Percentiles rank a stretch among this genome's conserved stretches.
Conservation (phyloP, 2,888 invertebrate genomes). For the Xanthia togata region DNA sequence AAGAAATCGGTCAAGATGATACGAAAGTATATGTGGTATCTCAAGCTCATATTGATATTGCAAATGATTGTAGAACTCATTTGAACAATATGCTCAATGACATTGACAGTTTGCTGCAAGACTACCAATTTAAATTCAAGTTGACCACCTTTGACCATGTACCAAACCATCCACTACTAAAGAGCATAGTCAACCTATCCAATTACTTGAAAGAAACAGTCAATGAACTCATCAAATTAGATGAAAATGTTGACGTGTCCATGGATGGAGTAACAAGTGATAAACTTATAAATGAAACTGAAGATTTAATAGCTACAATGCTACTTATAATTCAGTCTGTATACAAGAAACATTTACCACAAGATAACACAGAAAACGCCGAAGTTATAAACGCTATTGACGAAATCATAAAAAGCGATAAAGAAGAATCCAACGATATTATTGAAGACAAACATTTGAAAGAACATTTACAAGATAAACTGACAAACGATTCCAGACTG, state of each 20-base stretch:
- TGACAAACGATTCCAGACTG: slow-evolving; percentile 91
- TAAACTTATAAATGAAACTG: slow-evolving; percentile 75
- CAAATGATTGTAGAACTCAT: slow-evolving; percentile 76
- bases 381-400: slow-evolving; percentile 83
- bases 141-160: slow-evolving; percentile 64
- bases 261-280: slow-evolving; percentile 72
- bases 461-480: slow-evolving; percentile 91
- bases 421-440: slow-evolving; percentile 87
- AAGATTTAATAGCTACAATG: slow-evolving; percentile 83
- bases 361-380: slow-evolving; percentile 71
- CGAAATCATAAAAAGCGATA: slow-evolving; percentile 80
- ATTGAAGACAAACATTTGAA: slow-evolving; percentile 92
- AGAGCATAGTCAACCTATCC: slow-evolving; percentile 76
- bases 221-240: slow-evolving; percentile 71
- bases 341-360: slow-evolving; percentile 84
- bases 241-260: slow-evolving; percentile 70
- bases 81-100: slow-evolving; percentile 75
- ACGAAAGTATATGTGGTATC: slow-evolving; percentile 72
- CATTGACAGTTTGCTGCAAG: slow-evolving; percentile 74
- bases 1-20: slow-evolving; percentile 73
- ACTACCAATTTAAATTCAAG: slow-evolving; percentile 80
- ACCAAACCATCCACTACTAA: slow-evolving; percentile 80
- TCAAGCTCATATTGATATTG: slow-evolving; percentile 81
- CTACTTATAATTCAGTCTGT: slow-evolving; percentile 80
- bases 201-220: slow-evolving; percentile 75